A percentile compares a stretch with the other conserved stretches of the same genome.
These are phyloP conservation scores for Hyperoodon ampullatus DNA, from an alignment of 2,113 vertebrate genomes.

Conservation along the genomic window DNA sequence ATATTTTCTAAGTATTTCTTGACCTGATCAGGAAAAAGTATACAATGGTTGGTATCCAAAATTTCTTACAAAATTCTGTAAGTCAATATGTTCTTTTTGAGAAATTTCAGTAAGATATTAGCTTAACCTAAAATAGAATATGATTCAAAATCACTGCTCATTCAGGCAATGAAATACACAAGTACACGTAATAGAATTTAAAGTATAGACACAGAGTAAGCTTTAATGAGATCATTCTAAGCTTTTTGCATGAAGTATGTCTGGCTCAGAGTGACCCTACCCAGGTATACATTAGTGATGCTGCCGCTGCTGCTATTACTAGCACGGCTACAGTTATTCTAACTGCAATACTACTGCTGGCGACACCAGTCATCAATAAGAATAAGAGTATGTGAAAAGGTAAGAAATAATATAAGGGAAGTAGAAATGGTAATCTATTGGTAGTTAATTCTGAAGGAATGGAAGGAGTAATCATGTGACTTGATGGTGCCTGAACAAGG, in stretches of 20 bases:
- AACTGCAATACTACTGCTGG: background rate
- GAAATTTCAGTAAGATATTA: slow-evolving; percentile 17
- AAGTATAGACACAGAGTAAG: background rate
- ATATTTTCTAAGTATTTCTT: slow-evolving; percentile 35
- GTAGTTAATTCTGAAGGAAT: background rate
- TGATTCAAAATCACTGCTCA: slow-evolving; percentile 7
- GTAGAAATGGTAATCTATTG: background rate
- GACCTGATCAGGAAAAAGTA: background rate
- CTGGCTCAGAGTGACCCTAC: too few species aligned
- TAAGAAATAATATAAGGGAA: background rate
- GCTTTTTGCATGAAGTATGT: too few species aligned
- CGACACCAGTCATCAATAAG: background rate
- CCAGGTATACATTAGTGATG: background rate
- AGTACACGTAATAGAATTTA: background rate
- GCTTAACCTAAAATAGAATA: slow-evolving; percentile 28
- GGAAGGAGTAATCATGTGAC: background rate
- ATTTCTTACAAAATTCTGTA: too few species aligned
- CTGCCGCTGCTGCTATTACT: rapidly evolving
- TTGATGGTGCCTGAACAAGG: background rate
- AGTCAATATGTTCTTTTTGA: background rate
- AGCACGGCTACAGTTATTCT: background rate
- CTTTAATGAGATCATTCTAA: background rate
- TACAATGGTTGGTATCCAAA: background rate
- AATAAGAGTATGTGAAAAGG: background rate
- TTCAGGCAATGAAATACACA: background rate